A percentile compares a stretch with the other conserved stretches of the same genome.
Conservation (phyloP, 2,113 vertebrate genomes). For the Pardalotus punctatus region DNA sequence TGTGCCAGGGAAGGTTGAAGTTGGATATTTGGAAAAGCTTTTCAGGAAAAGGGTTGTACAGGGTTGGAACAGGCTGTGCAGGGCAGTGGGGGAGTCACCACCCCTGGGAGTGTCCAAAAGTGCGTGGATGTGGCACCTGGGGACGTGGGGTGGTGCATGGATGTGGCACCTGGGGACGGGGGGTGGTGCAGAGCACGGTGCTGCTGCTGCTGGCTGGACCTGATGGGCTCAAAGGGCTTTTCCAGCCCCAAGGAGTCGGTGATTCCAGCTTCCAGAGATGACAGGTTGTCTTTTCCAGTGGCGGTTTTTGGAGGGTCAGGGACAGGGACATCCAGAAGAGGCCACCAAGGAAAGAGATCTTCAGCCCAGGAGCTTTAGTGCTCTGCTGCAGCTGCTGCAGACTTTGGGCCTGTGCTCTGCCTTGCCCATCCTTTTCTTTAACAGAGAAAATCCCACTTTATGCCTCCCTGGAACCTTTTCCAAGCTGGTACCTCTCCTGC, state of each 20-base stretch:
- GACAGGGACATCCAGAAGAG: background rate
- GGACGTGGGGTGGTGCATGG: too few relatives aligned
- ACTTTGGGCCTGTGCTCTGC: background rate
- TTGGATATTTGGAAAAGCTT: background rate
- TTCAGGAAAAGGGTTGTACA: background rate
- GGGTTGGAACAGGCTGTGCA: background rate
- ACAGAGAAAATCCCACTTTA: background rate
- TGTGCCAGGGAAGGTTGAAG: background rate
- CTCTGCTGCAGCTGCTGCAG: rapidly evolving
- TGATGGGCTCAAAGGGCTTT: background rate
- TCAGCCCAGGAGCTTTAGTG: background rate
- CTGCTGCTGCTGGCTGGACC: background rate
- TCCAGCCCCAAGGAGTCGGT: background rate
- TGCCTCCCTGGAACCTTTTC: background rate
- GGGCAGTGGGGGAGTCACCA: background rate
- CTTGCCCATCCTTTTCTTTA: background rate
- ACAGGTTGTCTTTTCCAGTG: background rate
- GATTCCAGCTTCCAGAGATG: background rate
- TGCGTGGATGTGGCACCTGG: background rate
- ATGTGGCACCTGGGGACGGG: background rate
- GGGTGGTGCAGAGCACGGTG: background rate
- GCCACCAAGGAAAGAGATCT: background rate
- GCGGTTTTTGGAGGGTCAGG: background rate
- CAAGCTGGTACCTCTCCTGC: background rate
- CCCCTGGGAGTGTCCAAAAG: background rate